A percentile compares a stretch with the other conserved stretches of the same genome.
phyloP scores from a whole-genome alignment of 2,113 vertebrate species.

The Arenaria interpres region DNA sequence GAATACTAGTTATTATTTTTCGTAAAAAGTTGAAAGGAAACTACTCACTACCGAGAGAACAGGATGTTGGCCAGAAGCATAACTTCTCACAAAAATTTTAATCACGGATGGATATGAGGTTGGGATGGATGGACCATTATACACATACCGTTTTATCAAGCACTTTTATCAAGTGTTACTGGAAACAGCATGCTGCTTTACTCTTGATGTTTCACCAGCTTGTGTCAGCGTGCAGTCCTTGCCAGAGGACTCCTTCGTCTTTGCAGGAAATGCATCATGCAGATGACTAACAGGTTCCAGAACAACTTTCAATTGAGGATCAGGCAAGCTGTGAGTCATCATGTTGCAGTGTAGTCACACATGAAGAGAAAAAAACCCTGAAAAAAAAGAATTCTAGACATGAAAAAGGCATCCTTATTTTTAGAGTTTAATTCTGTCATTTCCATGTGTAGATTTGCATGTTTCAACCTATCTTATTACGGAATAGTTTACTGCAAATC shows the following conservation, averaged over 20 bases:
- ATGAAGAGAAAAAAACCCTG: not conserved
- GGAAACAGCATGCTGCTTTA: not conserved
- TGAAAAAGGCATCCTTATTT: not conserved
- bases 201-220: not conserved
- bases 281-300: not conserved
- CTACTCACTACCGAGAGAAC: not conserved
- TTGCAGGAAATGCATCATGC: conserved; percentile 2
- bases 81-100: not conserved
- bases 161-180: not conserved
- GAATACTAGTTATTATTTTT: not conserved
- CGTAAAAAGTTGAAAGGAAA: conserved; percentile 9
- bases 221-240: not conserved
- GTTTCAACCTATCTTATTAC: not conserved
- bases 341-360: not conserved
- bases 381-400: not conserved
- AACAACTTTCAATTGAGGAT: not conserved
- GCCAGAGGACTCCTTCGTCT: not conserved
- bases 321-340: not conserved
- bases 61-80: not conserved
- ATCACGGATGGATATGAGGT: not conserved
- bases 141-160: not conserved
- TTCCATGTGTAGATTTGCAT: not conserved
- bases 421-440: not conserved
- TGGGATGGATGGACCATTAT: not conserved
- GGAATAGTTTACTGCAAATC: not conserved